Evolutionary conservation across 2,113 vertebrate genomes (phyloP).

Genomic region (Phyllopteryx taeniolatus): DNA sequence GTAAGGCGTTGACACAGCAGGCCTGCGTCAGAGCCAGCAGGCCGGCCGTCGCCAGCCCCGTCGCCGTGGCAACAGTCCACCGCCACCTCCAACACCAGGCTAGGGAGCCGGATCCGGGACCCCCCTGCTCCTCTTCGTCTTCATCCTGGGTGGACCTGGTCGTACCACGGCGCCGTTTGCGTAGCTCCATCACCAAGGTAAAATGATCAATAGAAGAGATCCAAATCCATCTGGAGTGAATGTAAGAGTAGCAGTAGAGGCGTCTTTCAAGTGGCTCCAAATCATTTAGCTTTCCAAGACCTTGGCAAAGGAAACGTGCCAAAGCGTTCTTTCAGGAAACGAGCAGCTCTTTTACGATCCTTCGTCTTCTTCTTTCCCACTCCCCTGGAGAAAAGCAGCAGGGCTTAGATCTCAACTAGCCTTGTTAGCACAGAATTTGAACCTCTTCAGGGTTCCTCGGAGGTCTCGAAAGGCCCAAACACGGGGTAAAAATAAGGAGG

Average conservation of each 20-base stretch:
- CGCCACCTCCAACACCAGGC: constrained; percentile 42
- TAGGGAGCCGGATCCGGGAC: constrained; percentile 29
- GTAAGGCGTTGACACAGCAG: constrained; percentile 62
- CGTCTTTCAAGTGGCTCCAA: constrained; percentile 55
- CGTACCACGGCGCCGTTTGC: constrained; percentile 46
- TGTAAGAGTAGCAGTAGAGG: constrained; percentile 14
- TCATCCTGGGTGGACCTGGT: not conserved
- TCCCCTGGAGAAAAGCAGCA: not conserved
- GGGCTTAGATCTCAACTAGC: not conserved
- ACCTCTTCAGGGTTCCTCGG: not conserved
- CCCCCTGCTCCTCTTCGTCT: not conserved
- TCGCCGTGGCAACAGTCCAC: constrained; percentile 58
- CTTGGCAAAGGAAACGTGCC: constrained; percentile 56
- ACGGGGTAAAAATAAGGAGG: constrained; percentile 1
- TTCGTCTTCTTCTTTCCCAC: constrained; percentile 18
- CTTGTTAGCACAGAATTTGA: not conserved
- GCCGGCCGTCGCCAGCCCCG: constrained; percentile 56
- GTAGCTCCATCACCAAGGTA: constrained; percentile 53
- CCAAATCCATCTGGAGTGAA: constrained; percentile 40
- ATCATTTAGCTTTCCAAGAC: constrained; percentile 54
- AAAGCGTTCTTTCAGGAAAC: constrained; percentile 46
- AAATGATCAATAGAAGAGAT: constrained; percentile 18
- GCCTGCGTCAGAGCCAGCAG: constrained; percentile 53
- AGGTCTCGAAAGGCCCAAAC: too few relatives aligned
- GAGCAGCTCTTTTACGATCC: constrained; percentile 50